Conservation (phyloP, 1,140 invertebrate species). For the Periplaneta americana region DNA sequence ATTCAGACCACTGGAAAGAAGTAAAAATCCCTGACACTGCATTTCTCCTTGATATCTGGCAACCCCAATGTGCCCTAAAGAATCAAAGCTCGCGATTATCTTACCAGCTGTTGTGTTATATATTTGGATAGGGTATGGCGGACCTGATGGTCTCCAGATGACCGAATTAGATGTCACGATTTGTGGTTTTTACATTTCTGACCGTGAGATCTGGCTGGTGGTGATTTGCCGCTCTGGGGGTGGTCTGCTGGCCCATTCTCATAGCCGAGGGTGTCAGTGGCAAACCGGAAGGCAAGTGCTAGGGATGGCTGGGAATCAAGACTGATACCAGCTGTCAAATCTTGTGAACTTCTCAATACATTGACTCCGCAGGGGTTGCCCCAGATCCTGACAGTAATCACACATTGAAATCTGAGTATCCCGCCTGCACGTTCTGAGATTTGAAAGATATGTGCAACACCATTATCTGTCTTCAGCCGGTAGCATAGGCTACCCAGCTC, state of each 20-base stretch:
- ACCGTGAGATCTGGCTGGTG: neutral
- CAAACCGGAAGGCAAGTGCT: neutral
- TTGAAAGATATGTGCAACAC: too few species aligned
- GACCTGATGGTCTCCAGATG: neutral
- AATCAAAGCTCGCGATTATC: neutral
- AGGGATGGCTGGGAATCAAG: neutral
- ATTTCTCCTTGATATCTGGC: too few species aligned
- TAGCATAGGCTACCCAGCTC: too few species aligned
- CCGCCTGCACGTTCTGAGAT: too few species aligned
- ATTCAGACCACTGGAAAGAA: too few species aligned
- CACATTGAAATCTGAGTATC: neutral
- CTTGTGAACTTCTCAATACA: neutral
- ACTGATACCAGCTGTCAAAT: neutral
- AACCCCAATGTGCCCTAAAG: too few species aligned
- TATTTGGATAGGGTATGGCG: neutral
- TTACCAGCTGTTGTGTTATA: neutral
- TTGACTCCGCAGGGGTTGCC: neutral
- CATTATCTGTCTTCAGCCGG: too few species aligned
- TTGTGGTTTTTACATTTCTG: neutral
- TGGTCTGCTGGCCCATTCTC: neutral
- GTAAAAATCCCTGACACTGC: too few species aligned
- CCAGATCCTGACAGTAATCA: neutral
- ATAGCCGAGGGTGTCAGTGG: neutral
- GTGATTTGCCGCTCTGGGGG: neutral
- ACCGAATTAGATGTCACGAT: neutral